These are phyloP conservation scores for Achlya flavicornis DNA, from an alignment of 2,888 invertebrate species.

Conservation along the genomic window DNA sequence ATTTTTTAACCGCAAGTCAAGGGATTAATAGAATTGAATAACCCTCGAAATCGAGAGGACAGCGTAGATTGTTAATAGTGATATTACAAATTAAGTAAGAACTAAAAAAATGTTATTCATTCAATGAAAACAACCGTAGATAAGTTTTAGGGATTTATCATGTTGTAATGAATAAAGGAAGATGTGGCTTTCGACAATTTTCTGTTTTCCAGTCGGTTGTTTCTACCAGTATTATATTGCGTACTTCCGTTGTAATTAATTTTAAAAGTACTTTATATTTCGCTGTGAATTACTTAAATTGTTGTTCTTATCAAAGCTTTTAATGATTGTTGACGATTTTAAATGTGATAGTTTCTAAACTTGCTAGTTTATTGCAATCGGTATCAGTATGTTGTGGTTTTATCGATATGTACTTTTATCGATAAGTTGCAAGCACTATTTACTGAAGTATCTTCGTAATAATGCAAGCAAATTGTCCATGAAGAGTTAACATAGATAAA, in stretches of 20 bases:
- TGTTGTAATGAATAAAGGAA: conserved; percentile 63
- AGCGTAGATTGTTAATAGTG: conserved; percentile 82
- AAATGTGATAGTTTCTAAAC: conserved; percentile 47
- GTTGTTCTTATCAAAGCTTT: conserved; percentile 75
- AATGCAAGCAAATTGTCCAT: not conserved
- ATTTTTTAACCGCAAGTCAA: no score
- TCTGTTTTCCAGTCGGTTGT: conserved; percentile 11
- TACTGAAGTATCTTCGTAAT: not conserved
- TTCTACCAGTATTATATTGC: conserved; percentile 66
- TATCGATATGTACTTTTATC: conserved; percentile 2
- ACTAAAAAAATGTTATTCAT: conserved; percentile 78
- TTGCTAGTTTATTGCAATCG: conserved; percentile 42
- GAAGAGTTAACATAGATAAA: not conserved
- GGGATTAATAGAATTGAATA: not conserved
- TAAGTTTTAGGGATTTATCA: conserved; percentile 77
- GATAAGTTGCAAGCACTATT: conserved; percentile 9
- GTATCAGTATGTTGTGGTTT: conserved; percentile 11
- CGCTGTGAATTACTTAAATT: conserved; percentile 41
- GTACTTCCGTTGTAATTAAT: conserved; percentile 24
- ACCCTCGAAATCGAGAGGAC: conserved; percentile 68
- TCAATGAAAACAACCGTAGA: conserved; percentile 64
- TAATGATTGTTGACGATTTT: conserved; percentile 73
- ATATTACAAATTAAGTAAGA: conserved; percentile 78
- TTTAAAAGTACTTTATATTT: conserved; percentile 21
- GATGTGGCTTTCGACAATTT: conserved; percentile 41